Evolutionary conservation across 2,797 vertebrate genomes (phyloP).

Genomic region (Acrossocheilus fasciatus): DNA sequence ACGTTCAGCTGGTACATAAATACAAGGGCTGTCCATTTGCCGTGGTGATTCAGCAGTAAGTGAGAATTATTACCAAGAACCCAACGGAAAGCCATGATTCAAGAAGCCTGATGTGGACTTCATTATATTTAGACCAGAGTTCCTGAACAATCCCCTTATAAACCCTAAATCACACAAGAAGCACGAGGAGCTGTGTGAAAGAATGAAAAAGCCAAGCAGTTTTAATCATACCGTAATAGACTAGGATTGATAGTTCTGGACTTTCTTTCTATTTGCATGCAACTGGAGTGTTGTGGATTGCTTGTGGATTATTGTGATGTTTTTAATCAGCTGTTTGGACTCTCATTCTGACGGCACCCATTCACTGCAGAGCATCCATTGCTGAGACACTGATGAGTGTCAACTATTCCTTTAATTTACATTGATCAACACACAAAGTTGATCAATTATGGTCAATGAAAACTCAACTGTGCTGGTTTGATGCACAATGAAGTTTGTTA

Average conservation of each 20-base stretch:
- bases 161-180: slow-evolving; percentile 2
- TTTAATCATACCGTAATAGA: background rate
- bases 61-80: slow-evolving; percentile 59
- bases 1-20: slow-evolving; percentile 31
- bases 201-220: background rate
- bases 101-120: slow-evolving; percentile 63
- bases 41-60: slow-evolving; percentile 59
- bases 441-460: background rate
- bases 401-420: background rate
- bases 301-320: too few species aligned
- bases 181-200: background rate
- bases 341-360: background rate
- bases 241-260: background rate
- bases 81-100: slow-evolving; percentile 64
- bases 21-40: slow-evolving; percentile 52
- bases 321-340: too few species aligned
- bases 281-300: background rate
- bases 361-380: background rate
- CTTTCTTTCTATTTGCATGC: background rate
- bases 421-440: background rate
- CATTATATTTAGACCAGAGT: slow-evolving; percentile 59
- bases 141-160: slow-evolving; percentile 35
- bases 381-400: background rate
- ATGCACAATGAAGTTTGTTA: background rate
- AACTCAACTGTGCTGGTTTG: background rate